Evolutionary conservation across 37 sponge, comb jelly and placozoan genomes (phyloP), one percentile per base, ranked within the genome.

Genomic region (Theonella swinhoei): DNA sequence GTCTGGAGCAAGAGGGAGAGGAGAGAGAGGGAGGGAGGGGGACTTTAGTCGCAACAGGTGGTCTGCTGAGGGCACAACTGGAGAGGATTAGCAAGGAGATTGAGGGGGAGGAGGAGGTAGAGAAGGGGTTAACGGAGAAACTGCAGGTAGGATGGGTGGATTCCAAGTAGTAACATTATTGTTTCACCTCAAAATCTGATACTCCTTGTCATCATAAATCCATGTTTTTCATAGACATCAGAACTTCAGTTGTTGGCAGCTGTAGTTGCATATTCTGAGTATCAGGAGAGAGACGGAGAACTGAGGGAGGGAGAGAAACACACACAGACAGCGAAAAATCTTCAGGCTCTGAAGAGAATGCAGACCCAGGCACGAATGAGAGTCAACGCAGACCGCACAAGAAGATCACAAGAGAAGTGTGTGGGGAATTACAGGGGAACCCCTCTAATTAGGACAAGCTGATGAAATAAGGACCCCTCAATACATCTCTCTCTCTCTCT

Each of bases 361-460:
- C 71, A 85, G 71, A 35, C 59, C 2, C 60, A 85, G 69, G 47
- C 36, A 4, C 65, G 63, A 42, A 29, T 78, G 32, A 22, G 76
- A 29, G 37, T 72, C 17, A 68, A 85, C n/a, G 33, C 62, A 20
- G 38, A 77, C 60, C 47, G 60, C 9, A 25, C 22, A 58, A 40
- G 37, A 23, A 66, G 23, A 32, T 23, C 70, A 0, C 54, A 54
- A 35, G 86, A 85, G 36, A 85, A 64, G 82, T 82, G 5, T 60
- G 35, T 62, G 30, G 38, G 39, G 29, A 19, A 1, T 40, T 33
- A 42, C 37, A 9, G 11, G 68, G 11, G 23, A 11, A 11, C n/a
- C n/a, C n/a, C n/a, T n/a, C n/a, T 67, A 11, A 26, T 11, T 23
- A 22, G 31, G 30, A n/a, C 23, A 26, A 22, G 8, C 23, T 9